Conservation (phyloP, 2,113 vertebrate species). For the Pholis gunnellus region DNA sequence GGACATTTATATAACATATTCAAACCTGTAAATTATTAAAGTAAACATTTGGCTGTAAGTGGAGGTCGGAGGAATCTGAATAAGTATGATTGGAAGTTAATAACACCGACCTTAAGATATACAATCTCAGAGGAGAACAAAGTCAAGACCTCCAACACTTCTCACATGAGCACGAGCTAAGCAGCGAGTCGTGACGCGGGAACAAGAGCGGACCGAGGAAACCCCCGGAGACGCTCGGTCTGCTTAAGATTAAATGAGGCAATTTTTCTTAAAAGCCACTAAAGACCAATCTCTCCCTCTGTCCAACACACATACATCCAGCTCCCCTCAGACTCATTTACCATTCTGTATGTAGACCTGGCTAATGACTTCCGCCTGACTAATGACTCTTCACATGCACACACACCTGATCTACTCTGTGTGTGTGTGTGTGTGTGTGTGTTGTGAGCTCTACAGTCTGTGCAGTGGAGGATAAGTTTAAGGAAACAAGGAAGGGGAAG, state of each 20-base stretch:
- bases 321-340: conserved; percentile 62
- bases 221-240: background rate
- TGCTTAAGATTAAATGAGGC: conserved; percentile 43
- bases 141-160: background rate
- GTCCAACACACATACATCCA: conserved; percentile 7
- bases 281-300: conserved; percentile 25
- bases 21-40: background rate
- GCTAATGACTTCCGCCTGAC: conserved; percentile 39
- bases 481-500: background rate
- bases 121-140: background rate
- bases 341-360: conserved; percentile 26
- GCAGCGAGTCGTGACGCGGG: background rate
- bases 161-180: background rate
- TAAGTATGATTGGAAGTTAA: background rate
- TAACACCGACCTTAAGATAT: too few relatives aligned
- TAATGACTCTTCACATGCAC: conserved; percentile 24
- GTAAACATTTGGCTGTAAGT: background rate
- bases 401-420: conserved; percentile 13
- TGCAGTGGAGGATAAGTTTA: background rate
- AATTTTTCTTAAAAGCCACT: conserved; percentile 48
- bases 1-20: background rate
- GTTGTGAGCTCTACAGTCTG: background rate
- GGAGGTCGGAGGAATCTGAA: background rate
- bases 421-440: conserved; percentile 7
- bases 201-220: background rate